Evolutionary conservation across 2,797 vertebrate genomes (phyloP).

Genomic region (Gobio occitaniae): DNA sequence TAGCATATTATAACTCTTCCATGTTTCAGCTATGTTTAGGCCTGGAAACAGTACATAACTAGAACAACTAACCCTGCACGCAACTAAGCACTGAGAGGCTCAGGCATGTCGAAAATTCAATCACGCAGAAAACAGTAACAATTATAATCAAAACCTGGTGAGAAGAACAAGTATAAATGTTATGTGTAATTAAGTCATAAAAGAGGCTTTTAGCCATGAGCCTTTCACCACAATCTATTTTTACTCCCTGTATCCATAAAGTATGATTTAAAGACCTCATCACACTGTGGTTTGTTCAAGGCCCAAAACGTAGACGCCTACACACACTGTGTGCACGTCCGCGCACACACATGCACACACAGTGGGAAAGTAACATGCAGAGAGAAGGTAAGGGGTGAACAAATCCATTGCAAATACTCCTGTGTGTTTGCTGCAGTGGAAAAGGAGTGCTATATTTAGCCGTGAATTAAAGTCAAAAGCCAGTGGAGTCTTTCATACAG

Average conservation of each 20-base stretch:
- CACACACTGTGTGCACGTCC: constrained; percentile 30
- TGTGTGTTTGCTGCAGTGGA: constrained; percentile 66
- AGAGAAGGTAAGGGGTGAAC: constrained; percentile 32
- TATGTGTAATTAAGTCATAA: constrained; percentile 79
- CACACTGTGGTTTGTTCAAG: constrained; percentile 66
- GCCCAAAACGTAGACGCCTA: constrained; percentile 61
- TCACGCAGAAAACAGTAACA: constrained; percentile 53
- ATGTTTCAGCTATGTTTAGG: constrained; percentile 69
- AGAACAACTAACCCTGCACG: constrained; percentile 69
- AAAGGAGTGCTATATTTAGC: constrained; percentile 76
- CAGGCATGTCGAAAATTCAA: constrained; percentile 66
- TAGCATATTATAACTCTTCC: constrained; percentile 70
- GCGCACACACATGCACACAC: neutral
- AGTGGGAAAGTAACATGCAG: constrained; percentile 39
- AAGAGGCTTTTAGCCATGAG: constrained; percentile 71
- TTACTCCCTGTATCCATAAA: constrained; percentile 73
- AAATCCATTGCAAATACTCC: constrained; percentile 64
- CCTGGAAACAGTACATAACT: constrained; percentile 74
- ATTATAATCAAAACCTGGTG: constrained; percentile 76
- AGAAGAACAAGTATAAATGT: constrained; percentile 72
- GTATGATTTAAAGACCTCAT: constrained; percentile 72
- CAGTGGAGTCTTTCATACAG: constrained; percentile 77
- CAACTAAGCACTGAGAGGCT: constrained; percentile 69
- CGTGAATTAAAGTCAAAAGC: constrained; percentile 78
- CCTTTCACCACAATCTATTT: constrained; percentile 75